phyloP scores from a whole-genome alignment of 2,113 vertebrate genomes.

The Microcebus griseorufus region DNA sequence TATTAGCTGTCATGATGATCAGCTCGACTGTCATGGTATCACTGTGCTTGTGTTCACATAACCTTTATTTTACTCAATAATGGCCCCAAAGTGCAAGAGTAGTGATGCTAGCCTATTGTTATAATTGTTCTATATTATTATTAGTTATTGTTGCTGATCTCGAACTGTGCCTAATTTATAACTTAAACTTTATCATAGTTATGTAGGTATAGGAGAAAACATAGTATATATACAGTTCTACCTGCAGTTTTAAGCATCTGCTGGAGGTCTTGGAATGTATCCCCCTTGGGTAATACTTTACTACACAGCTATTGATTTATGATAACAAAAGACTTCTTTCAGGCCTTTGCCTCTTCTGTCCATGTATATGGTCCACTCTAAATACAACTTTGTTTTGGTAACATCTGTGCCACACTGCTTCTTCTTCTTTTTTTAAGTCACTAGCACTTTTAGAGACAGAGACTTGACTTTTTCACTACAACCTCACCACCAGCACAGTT shows the following conservation, averaged over 20 bases:
- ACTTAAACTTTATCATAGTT: neutral
- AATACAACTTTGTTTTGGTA: neutral
- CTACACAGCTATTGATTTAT: neutral
- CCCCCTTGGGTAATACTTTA: neutral
- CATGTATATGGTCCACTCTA: neutral
- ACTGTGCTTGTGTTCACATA: neutral
- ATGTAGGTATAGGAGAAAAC: neutral
- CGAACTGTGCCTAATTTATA: neutral
- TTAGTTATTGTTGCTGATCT: neutral
- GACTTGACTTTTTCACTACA: neutral
- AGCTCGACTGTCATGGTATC: neutral
- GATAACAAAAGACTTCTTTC: neutral
- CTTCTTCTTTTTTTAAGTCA: neutral
- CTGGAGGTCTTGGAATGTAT: neutral
- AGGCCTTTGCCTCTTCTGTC: neutral
- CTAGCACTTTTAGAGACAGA: neutral
- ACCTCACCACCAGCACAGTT: neutral
- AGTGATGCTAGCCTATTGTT: neutral
- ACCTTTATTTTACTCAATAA: neutral
- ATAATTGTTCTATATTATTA: neutral
- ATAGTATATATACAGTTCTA: neutral
- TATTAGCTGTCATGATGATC: neutral
- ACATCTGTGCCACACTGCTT: neutral
- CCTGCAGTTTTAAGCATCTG: neutral
- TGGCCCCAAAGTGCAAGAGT: neutral